phyloP scores from a whole-genome alignment of 2,888 invertebrate genomes.

The Mimas tiliae region DNA sequence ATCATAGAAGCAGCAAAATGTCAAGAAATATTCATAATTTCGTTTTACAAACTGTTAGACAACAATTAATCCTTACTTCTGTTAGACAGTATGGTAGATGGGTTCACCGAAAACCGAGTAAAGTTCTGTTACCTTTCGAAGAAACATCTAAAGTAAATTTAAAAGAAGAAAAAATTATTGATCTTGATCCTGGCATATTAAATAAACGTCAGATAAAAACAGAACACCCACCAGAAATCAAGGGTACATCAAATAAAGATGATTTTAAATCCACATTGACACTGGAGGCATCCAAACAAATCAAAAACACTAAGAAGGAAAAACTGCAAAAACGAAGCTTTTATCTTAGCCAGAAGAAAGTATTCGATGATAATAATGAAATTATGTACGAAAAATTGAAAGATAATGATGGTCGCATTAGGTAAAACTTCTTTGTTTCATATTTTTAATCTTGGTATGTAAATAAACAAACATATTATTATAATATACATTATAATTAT shows the following conservation, averaged over 20 bases:
- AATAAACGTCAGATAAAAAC: constrained; percentile 44
- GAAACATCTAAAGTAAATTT: constrained; percentile 53
- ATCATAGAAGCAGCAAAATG: constrained; percentile 41
- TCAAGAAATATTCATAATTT: constrained; percentile 45
- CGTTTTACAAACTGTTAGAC: constrained; percentile 40
- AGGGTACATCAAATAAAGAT: constrained; percentile 29
- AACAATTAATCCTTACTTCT: constrained; percentile 39
- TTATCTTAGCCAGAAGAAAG: constrained; percentile 69
- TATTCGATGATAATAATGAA: constrained; percentile 81
- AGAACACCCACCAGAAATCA: constrained; percentile 31
- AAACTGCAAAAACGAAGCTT: constrained; percentile 62
- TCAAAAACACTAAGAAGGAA: constrained; percentile 60
- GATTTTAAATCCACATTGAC: constrained; percentile 30
- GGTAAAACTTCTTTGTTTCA: constrained; percentile 56
- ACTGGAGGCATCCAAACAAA: constrained; percentile 50
- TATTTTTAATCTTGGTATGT: not conserved
- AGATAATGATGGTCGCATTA: constrained; percentile 85
- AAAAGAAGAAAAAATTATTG: constrained; percentile 73
- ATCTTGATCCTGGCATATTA: constrained; percentile 52
- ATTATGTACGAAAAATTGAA: constrained; percentile 86
- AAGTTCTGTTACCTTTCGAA: constrained; percentile 79
- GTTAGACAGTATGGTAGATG: constrained; percentile 74
- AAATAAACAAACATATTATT: no score
- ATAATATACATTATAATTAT: no score
- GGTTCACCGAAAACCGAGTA: constrained; percentile 79